Evolutionary conservation across 1,140 invertebrate genomes (phyloP).

Genomic region (Scaptomyza hsui): DNA sequence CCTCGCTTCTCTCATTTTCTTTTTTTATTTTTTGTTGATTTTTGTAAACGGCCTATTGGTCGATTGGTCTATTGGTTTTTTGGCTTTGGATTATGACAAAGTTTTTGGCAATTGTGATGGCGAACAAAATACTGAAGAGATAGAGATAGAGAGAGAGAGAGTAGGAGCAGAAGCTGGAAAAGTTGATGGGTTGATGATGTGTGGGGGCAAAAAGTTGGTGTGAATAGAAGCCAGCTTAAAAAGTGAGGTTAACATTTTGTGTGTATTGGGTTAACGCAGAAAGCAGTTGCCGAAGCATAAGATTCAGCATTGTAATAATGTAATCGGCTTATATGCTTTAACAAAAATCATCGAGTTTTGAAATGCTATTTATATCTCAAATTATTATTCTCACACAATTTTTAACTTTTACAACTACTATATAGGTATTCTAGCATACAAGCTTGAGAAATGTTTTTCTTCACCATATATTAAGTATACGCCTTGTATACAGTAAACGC

Average conservation of each 20-base stretch:
- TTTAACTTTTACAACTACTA: background rate
- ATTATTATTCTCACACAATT: background rate
- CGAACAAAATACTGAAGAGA: background rate
- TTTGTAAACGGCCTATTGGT: constrained; percentile 35
- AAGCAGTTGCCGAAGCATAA: constrained; percentile 22
- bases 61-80: constrained; percentile 72
- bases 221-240: constrained; percentile 20
- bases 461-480: no score
- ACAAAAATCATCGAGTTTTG: background rate
- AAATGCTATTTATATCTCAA: constrained; percentile 4
- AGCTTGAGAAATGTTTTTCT: background rate
- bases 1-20: constrained; percentile 3
- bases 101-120: constrained; percentile 44
- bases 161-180: background rate
- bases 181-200: constrained; percentile 3
- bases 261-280: constrained; percentile 8
- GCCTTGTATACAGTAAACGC: no score
- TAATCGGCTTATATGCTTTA: constrained; percentile 37
- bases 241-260: constrained; percentile 13
- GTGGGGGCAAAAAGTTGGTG: background rate
- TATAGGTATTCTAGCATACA: background rate
- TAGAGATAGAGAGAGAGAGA: no score
- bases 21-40: constrained; percentile 10
- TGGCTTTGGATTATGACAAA: constrained; percentile 79
- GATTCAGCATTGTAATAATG: constrained; percentile 38